Conservation (phyloP, 2,797 vertebrate species). For the Cyprinella venusta region DNA sequence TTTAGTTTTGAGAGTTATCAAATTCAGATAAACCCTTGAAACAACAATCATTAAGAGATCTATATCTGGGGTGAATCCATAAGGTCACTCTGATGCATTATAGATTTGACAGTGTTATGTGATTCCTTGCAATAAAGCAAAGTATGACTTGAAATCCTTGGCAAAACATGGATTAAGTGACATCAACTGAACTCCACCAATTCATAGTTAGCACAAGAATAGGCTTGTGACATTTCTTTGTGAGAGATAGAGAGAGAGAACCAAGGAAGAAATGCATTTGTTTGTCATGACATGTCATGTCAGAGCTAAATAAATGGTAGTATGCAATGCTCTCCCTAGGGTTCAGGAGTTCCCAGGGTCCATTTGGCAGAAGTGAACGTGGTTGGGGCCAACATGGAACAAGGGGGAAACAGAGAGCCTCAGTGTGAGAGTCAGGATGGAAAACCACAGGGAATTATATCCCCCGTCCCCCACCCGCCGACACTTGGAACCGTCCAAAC, state of each 20-base stretch:
- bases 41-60: not conserved
- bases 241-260: not conserved
- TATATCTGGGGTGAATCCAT: not conserved
- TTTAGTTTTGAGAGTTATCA: too few species aligned
- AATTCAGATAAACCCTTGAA: not conserved
- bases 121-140: constrained; percentile 7
- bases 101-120: constrained; percentile 16
- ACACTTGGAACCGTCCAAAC: constrained; percentile 73
- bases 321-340: constrained; percentile 61
- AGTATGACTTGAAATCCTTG: constrained; percentile 3
- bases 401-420: constrained; percentile 77
- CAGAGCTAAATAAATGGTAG: constrained; percentile 31
- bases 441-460: constrained; percentile 63
- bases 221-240: constrained; percentile 1
- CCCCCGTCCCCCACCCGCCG: constrained; percentile 73
- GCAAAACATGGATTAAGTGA: constrained; percentile 1
- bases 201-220: constrained; percentile 1
- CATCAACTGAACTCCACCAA: not conserved
- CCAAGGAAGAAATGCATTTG: constrained; percentile 17
- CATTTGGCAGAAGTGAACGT: constrained; percentile 56
- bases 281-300: constrained; percentile 31
- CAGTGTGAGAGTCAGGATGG: constrained; percentile 82
- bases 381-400: constrained; percentile 62
- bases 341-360: constrained; percentile 71
- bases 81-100: not conserved